Base-by-base conservation (phyloP, 2,113 vertebrate genomes). In the Apteryx owenii region DNA sequence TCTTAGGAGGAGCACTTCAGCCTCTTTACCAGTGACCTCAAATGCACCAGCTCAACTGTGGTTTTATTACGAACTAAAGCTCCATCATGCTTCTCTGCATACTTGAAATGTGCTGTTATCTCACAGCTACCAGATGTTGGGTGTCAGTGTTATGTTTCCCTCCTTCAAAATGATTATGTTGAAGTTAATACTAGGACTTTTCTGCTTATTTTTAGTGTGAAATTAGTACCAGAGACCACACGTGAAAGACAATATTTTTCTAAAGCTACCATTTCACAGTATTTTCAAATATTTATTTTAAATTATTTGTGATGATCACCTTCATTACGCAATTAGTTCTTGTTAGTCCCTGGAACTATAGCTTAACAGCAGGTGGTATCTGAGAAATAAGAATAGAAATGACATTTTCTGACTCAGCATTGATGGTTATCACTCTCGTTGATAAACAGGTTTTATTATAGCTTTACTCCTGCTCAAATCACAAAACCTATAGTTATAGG, bases 371-470 rank as follows among this genome's bases (percentile, higher is more conserved):
- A 75, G 71, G 20, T 75, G n/a, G 7, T 56, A 53, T 46, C 72
- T 95, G 60, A 93, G 56, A 90, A 80, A 71, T 17, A 88, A 85
- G 76, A 75, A 33, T 16, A 85, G 65, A 83, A 90, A 86, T 81
- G 1, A 68, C n/a, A 42, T 86, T 94, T 95, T 93, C 68, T 95
- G 89, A 65, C 38, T 78, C 38, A 79, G 65, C 51, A 83, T 23
- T 60, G 46, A 61, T 18, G 36, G 36, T 71, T 84, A 85, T 79
- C 60, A 54, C 17, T 93, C 56, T 88, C 1, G 1, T 7, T 44
- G 79, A 91, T 61, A 91, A 94, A 83, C 94, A 56, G 3, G 3
- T 28, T 95, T 96, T 91, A 88, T 91, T 91, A 69, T 26, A 90
- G 48, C 54, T 83, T 91, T 85, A 73, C 5, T 33, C 82, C 79